phyloP scores from a whole-genome alignment of 2,797 vertebrate genomes.

The Pipistrellus kuhlii region DNA sequence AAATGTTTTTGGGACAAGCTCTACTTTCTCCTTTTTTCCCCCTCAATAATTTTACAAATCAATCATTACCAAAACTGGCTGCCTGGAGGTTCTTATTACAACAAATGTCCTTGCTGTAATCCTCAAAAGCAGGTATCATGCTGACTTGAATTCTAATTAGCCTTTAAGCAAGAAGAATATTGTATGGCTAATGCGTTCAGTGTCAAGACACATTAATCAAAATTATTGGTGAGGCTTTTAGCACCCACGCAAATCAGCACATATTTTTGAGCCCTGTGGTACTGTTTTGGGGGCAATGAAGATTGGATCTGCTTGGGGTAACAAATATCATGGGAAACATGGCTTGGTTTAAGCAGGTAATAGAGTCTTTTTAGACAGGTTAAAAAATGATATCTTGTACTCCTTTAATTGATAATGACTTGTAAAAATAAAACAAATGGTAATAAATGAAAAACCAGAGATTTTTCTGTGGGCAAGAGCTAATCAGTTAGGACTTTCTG shows the following conservation, averaged over 20 bases:
- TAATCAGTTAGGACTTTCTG: conserved; percentile 76
- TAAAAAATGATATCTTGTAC: conserved; percentile 74
- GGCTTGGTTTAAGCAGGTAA: conserved; percentile 68
- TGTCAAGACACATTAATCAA: conserved; percentile 84
- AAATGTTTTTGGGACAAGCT: conserved; percentile 63
- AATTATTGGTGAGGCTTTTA: conserved; percentile 81
- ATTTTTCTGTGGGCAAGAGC: conserved; percentile 77
- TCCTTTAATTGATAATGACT: conserved; percentile 81
- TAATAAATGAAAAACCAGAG: conserved; percentile 84
- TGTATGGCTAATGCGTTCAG: conserved; percentile 78
- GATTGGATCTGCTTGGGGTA: conserved; percentile 72
- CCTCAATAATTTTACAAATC: conserved; percentile 77
- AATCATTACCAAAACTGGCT: conserved; percentile 76
- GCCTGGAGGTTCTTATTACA: conserved; percentile 72
- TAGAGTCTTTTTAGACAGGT: conserved; percentile 55
- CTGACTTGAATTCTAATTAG: conserved; percentile 85
- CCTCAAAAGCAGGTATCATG: conserved; percentile 81
- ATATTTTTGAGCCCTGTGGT: conserved; percentile 65
- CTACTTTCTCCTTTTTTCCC: conserved; percentile 50
- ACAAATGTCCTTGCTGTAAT: conserved; percentile 81
- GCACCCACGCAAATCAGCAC: conserved; percentile 76
- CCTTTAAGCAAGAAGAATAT: conserved; percentile 80
- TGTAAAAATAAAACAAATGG: conserved; percentile 78
- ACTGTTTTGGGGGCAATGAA: conserved; percentile 74
- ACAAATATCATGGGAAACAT: conserved; percentile 77